Evolutionary conservation across 2,888 invertebrate species (phyloP).

Genomic region (Chymomyza fuscimana): DNA sequence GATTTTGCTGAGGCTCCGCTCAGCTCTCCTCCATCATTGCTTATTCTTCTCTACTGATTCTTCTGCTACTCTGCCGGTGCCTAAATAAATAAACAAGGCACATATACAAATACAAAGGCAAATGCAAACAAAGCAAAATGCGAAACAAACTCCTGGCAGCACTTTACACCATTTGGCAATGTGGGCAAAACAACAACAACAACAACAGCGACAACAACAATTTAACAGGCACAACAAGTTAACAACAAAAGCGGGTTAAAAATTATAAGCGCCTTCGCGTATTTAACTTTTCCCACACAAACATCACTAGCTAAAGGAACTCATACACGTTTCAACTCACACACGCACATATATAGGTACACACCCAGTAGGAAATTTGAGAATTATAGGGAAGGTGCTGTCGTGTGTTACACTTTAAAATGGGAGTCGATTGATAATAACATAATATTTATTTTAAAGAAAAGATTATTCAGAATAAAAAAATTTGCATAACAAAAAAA

Average conservation of each 20-base stretch:
- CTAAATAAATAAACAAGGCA: conserved; percentile 59
- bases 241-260: conserved; percentile 39
- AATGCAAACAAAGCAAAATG: conserved; percentile 48
- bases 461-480: too few species aligned
- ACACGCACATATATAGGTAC: conserved; percentile 14
- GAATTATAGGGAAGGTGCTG: too few species aligned
- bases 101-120: conserved; percentile 60
- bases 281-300: conserved; percentile 32
- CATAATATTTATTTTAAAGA: too few species aligned
- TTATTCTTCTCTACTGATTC: not conserved
- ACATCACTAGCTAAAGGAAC: not conserved
- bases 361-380: not conserved
- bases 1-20: conserved; percentile 16
- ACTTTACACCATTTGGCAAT: conserved; percentile 55
- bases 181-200: conserved; percentile 18
- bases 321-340: not conserved
- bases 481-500: too few species aligned
- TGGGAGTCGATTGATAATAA: too few species aligned
- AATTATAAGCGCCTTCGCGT: conserved; percentile 51
- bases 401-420: too few species aligned
- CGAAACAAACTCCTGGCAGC: conserved; percentile 42
- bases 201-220: conserved; percentile 25
- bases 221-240: conserved; percentile 4
- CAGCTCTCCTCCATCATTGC: conserved; percentile 7
- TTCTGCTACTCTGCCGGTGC: conserved; percentile 6